Evolutionary conservation across 2,797 vertebrate genomes (phyloP).

Genomic region (Forpus xanthops): DNA sequence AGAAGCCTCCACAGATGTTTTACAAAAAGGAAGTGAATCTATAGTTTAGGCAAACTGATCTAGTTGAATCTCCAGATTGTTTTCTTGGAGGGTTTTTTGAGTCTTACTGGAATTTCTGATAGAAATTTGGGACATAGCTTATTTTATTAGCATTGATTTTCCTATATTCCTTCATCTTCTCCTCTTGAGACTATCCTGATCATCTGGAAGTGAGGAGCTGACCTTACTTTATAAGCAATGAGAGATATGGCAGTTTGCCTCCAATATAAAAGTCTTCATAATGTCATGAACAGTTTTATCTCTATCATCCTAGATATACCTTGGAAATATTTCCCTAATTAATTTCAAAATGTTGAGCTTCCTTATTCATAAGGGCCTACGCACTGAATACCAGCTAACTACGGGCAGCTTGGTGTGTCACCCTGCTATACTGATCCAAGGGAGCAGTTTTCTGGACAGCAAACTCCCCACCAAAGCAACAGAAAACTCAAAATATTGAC

Average conservation of each 20-base stretch:
- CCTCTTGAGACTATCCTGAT: background rate
- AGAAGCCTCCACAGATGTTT: slow-evolving; percentile 58
- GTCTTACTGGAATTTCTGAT: slow-evolving; percentile 2
- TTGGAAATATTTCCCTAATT: background rate
- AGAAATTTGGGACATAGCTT: background rate
- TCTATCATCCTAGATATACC: background rate
- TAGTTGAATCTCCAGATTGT: slow-evolving; percentile 5
- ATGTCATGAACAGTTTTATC: background rate
- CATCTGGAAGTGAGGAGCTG: background rate
- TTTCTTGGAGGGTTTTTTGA: slow-evolving; percentile 8
- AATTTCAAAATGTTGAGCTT: background rate
- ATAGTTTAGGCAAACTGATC: slow-evolving; percentile 15
- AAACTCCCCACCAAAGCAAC: background rate
- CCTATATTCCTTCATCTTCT: background rate
- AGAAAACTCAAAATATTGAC: background rate
- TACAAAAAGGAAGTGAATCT: slow-evolving; percentile 40
- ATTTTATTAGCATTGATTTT: background rate
- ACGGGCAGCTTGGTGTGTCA: background rate
- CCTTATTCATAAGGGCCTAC: background rate
- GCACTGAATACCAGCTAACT: background rate
- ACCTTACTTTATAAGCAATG: background rate
- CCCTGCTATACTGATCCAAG: background rate
- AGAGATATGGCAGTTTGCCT: background rate
- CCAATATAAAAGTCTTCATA: background rate
- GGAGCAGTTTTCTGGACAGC: background rate